Base-by-base conservation (phyloP, 1,140 invertebrate genomes). In the Calycopis cecrops region DNA sequence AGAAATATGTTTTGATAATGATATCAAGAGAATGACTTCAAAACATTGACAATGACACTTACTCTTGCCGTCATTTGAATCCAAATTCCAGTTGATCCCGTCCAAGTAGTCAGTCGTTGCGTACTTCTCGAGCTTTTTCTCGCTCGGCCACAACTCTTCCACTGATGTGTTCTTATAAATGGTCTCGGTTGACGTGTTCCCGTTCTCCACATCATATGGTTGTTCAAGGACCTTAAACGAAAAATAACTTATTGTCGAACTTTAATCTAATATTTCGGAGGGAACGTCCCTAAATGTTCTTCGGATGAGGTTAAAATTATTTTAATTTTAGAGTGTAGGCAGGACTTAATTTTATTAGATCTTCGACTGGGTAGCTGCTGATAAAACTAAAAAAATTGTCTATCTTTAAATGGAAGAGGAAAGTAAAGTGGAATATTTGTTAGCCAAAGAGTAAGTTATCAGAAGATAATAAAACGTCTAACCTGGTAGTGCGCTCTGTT, bases 401-500 rank as follows among this genome's bases (percentile, higher is more conserved):
- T 6, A 28, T 28, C 21, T 28, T 28, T 28, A 6, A 28, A 3
- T 28, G 21, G 6, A 28, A 28, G 2, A 28, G 21, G 21, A 28
- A 28, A 28, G 21, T 3, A 28, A 3, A 28, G 21, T 28, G 21
- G 21, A 6, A 3, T 28, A 2, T 3, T 28, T 28, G 21, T 28
- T 28, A 28, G 21, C 21, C 21, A 28, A 28, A 28, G 2, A 28
- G 21, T 28, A 28, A 28, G 21, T 6, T 3, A 28, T 28, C 2
- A 28, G 6, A 37, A 10, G 9, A 16, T 42, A 42, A 16, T 17
- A 16, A 16, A 9, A 11, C 9, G 35, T 60, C 21, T 28, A 28
- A 82, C 81, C 72, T 82, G 79, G 55, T 85, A 85, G 61, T 85
- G 79, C 1, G 81, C 79, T 54, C 79, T 53, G 2, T 65, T 73